Base-by-base conservation (phyloP, 1,140 invertebrate genomes). In the Meloidogyne exigua region DNA sequence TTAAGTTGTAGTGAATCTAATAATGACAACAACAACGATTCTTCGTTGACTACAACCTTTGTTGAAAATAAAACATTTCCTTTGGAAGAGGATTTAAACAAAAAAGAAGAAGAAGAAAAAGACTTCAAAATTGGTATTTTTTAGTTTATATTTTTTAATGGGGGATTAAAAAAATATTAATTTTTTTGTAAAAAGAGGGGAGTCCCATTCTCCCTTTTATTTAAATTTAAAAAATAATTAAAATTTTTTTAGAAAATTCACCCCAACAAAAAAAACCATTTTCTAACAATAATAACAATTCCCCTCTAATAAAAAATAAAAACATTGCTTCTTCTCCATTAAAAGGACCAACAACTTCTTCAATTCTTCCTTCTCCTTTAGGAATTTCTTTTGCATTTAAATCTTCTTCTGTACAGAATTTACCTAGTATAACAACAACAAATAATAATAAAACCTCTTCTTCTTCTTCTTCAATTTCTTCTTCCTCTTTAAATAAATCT, bases 321-420 rank as follows among this genome's bases (percentile, higher is more conserved):
- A 32, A 32, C 28, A 32, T 32, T 32, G 28, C 7, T 7, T 32
- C 28, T 32, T 32, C 28, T 32, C 28, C 28, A 3, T 32, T 32
- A n/a, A n/a, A n/a, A n/a, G n/a, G n/a, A n/a, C n/a, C n/a, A n/a
- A n/a, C 39, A 42, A 42, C 39, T 1, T 9, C n/a, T 28, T 15
- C 28, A 21, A 25, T 18, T 1, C 21, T 70, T 65, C 72, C 72
- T 10, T 36, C 65, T 0, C 25, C 72, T 3, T 73, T 36, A 23
- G 23, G 28, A 9, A 73, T 73, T 57, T 73, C 72, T 64, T 73
- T 57, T 15, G 57, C 72, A 23, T 66, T 68, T 23, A 44, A 63
- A 36, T 69, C 32, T 75, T 25, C 13, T 12, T 71, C 32, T 66
- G 70, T 65, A 15, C 68, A 76, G 7, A 76, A 74, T 25, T 62